phyloP scores from a whole-genome alignment of 2,797 vertebrate genomes.

The Tamandua tetradactyla region DNA sequence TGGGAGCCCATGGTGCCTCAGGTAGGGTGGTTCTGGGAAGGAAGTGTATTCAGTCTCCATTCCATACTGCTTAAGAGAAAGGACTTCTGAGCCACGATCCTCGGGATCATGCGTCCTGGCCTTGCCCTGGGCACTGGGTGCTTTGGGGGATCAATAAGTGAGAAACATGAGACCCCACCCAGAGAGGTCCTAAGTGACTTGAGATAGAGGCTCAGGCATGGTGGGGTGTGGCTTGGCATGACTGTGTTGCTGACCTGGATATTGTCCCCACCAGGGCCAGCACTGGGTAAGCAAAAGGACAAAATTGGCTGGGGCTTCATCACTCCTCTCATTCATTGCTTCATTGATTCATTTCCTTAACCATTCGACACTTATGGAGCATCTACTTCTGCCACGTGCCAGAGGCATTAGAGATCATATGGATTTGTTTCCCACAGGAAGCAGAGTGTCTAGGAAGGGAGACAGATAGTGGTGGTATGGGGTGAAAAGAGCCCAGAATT shows the following conservation, averaged over 20 bases:
- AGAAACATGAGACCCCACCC: neutral
- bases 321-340: neutral
- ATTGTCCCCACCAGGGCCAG: neutral
- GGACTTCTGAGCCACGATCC: neutral
- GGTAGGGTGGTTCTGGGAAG: neutral
- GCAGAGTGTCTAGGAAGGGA: neutral
- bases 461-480: neutral
- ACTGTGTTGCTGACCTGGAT: neutral
- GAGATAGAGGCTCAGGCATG: neutral
- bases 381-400: neutral
- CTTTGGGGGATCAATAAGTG: neutral
- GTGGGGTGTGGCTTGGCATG: neutral
- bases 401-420: neutral
- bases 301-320: neutral
- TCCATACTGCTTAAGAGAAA: neutral
- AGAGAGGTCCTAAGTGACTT: neutral
- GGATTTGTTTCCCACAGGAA: neutral
- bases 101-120: neutral
- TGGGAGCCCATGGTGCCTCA: neutral
- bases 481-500: neutral
- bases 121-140: neutral
- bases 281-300: neutral
- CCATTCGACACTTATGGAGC: neutral
- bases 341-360: neutral
- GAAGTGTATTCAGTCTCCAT: neutral